Evolutionary conservation across 2,797 vertebrate species (phyloP).

Genomic region (Staurois parvus): DNA sequence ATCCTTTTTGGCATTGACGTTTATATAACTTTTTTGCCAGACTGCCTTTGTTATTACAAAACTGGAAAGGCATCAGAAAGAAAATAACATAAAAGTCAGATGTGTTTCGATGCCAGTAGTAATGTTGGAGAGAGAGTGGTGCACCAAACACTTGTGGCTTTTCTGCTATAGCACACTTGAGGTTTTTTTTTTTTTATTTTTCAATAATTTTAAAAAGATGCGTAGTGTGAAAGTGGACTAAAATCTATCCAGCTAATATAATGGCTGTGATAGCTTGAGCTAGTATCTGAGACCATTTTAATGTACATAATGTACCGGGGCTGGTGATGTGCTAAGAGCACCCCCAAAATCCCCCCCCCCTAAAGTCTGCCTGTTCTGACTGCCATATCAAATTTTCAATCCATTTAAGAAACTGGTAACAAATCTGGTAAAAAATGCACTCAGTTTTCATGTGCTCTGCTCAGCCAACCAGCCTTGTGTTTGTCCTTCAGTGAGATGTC

Average conservation of each 20-base stretch:
- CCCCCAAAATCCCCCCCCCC: no score
- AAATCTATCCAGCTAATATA: not conserved
- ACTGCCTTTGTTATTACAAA: not conserved
- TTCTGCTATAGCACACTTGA: not conserved
- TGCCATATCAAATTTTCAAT: no score
- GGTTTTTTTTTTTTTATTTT: not conserved
- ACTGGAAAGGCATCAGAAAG: not conserved
- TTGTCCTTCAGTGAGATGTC: no score
- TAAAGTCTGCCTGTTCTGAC: no score
- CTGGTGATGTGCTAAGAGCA: no score
- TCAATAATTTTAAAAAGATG: not conserved
- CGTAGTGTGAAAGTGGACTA: not conserved
- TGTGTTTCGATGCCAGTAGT: not conserved
- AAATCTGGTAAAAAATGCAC: no score
- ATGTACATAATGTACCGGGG: not conserved
- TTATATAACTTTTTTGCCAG: constrained; percentile 8
- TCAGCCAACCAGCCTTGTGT: no score
- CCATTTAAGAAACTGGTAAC: no score
- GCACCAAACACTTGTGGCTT: constrained; percentile 10
- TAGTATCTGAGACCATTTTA: not conserved
- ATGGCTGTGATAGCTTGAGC: not conserved
- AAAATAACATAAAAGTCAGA: constrained; percentile 3
- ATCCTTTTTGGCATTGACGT: not conserved
- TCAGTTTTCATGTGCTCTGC: no score
- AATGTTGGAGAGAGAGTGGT: not conserved